Percentiles rank a stretch among this genome's conserved stretches.
Evolutionary conservation across 2,888 invertebrate genomes (phyloP).

Genomic region (Sesia bembeciformis): DNA sequence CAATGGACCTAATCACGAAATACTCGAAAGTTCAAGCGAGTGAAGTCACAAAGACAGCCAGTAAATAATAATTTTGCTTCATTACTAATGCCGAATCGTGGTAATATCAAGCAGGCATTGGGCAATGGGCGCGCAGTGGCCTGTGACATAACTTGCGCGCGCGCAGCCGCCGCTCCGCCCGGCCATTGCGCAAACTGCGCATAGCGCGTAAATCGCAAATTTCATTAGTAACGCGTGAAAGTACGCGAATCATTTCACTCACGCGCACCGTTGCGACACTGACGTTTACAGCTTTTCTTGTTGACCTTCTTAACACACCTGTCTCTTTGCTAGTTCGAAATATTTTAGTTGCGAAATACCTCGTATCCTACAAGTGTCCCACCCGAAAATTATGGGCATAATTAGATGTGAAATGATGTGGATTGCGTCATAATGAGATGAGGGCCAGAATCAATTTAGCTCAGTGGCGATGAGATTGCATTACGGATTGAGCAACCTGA

Average conservation of each 20-base stretch:
- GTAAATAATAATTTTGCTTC: constrained; percentile 8
- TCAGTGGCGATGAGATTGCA: too few species aligned
- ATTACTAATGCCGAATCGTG: constrained; percentile 11
- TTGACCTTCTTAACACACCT: background rate
- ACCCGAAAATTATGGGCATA: too few species aligned
- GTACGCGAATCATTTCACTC: constrained; percentile 45
- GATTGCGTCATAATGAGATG: too few species aligned
- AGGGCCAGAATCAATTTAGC: too few species aligned
- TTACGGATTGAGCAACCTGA: too few species aligned
- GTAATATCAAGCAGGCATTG: constrained; percentile 12
- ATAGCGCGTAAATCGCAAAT: constrained; percentile 31
- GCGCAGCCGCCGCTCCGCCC: background rate
- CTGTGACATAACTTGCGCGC: constrained; percentile 16
- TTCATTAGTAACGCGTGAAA: constrained; percentile 65
- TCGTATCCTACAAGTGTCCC: too few species aligned
- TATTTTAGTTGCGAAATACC: too few species aligned
- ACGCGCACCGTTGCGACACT: background rate
- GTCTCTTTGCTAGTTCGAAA: background rate
- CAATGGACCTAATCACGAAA: background rate
- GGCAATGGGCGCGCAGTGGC: constrained; percentile 11
- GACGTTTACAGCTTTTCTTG: background rate
- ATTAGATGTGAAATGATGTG: too few species aligned
- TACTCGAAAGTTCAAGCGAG: too few species aligned
- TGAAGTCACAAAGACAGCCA: too few species aligned
- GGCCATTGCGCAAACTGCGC: background rate